These are phyloP conservation scores for Carterocephalus palaemon DNA, from an alignment of 2,888 invertebrate species.

Conservation along the genomic window DNA sequence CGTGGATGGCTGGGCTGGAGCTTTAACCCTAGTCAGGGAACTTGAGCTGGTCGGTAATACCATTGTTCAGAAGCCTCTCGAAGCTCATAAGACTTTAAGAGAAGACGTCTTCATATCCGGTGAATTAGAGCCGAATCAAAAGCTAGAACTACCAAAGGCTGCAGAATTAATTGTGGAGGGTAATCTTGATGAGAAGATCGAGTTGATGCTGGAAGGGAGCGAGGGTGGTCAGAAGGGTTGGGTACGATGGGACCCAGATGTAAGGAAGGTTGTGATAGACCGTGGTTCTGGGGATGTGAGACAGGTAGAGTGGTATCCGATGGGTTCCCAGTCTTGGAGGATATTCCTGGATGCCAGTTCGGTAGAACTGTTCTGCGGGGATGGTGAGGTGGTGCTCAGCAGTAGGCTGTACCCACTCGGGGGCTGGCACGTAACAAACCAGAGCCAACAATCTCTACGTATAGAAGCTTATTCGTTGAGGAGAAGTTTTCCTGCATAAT, in stretches of 20 bases:
- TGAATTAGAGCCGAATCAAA: conserved; percentile 36
- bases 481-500: conserved; percentile 53
- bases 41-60: conserved; percentile 47
- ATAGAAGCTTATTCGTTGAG: conserved; percentile 51
- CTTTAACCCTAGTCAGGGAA: conserved; percentile 63
- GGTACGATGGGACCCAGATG: conserved; percentile 50
- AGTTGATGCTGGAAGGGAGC: conserved; percentile 50
- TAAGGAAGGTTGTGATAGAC: conserved; percentile 53
- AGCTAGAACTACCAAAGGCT: conserved; percentile 48
- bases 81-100: conserved; percentile 48
- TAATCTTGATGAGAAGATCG: conserved; percentile 46
- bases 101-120: conserved; percentile 40
- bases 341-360: conserved; percentile 67
- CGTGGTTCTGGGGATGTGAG: conserved; percentile 55
- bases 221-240: conserved; percentile 49
- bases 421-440: conserved; percentile 56
- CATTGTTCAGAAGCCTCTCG: conserved; percentile 59
- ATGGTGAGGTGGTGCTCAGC: conserved; percentile 70
- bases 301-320: conserved; percentile 61
- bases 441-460: conserved; percentile 47
- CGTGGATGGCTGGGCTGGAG: conserved; percentile 68
- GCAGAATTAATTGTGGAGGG: conserved; percentile 53
- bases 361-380: conserved; percentile 67
- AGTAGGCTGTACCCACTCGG: conserved; percentile 60
- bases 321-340: conserved; percentile 47